Evolutionary conservation across 2,888 invertebrate genomes (phyloP).

Genomic region (Uloborus plumipes): DNA sequence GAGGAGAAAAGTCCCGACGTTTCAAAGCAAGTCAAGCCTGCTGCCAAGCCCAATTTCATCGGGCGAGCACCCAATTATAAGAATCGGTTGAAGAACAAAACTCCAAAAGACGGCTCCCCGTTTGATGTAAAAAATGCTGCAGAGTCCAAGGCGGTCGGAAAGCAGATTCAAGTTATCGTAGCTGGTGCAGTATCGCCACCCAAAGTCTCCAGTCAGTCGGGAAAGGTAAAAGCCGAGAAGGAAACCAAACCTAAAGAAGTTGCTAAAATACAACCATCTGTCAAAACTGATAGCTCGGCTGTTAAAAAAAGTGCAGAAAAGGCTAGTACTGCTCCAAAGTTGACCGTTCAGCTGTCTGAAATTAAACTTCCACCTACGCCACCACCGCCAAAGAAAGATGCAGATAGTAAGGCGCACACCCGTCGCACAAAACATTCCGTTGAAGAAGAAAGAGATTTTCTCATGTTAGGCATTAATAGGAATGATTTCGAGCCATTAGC

Average conservation of each 20-base stretch:
- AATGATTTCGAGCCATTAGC: conserved; percentile 43
- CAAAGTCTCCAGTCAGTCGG: too few relatives aligned
- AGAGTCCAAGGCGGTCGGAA: too few relatives aligned
- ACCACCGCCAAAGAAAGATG: neutral
- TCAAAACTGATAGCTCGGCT: too few relatives aligned
- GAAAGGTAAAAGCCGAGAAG: too few relatives aligned
- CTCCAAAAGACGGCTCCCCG: neutral
- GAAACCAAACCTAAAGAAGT: too few relatives aligned
- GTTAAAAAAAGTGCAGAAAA: too few relatives aligned
- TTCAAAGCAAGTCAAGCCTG: neutral
- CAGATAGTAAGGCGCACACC: neutral
- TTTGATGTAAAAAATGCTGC: neutral
- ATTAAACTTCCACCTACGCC: conserved; percentile 1
- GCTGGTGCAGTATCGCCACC: too few relatives aligned
- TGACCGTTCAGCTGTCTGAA: neutral
- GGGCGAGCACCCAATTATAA: conserved; percentile 35
- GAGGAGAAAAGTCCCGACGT: conserved; percentile 7
- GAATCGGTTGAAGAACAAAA: neutral
- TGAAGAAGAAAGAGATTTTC: conserved; percentile 55
- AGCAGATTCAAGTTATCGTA: too few relatives aligned
- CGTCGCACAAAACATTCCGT: neutral
- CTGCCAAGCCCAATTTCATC: conserved; percentile 20
- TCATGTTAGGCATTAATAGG: conserved; percentile 48
- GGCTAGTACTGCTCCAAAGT: too few relatives aligned
- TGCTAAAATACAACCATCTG: too few relatives aligned